Evolutionary conservation across 2,888 invertebrate species (phyloP), one percentile per base, ranked within the genome.

Genomic region (Pecten maximus): DNA sequence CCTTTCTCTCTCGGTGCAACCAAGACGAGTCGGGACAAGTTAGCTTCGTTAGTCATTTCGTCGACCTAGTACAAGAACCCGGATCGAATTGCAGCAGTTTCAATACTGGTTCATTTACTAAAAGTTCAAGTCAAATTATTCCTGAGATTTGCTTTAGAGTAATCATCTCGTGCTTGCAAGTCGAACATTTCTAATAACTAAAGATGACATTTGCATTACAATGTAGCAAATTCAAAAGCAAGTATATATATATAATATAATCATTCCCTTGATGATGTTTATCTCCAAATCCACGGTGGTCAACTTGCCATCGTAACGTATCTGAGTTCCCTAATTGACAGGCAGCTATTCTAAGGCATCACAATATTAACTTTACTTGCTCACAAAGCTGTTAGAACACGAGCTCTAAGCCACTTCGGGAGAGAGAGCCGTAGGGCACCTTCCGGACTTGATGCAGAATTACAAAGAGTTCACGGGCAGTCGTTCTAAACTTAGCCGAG

Each of bases 401-500:
- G 35, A 74, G 35, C 28, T 23, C 35, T 74, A 74, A 74, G 28
- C 28, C 74, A 74, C 74, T 74, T 28, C 12, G 35, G 19, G 35
- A 28, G 28, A 74, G 2, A 74, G 28, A 74, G 74, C 74, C 28
- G 35, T 12, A 74, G 74, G 74, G 74, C 74, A 74, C 74, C 74
- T 74, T 74, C 74, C 74, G 74, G 74, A 15, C 74, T 74, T 74
- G 0, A 74, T 74, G 35, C 74, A 12, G 74, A 10, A 74, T 35
- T 74, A 74, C 74, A 74, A 74, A 35, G 74, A 74, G 74, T 74
- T 74, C 74, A 74, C n/a, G 35, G 60, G 74, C 28, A 74, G 10
- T 28, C 35, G 35, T 74, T 35, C 74, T 74, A 74, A 74, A 74
- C 8, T 74, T 35, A 35, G 35, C 35, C 74, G 35, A 74, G 74